Conservation (phyloP, 2,113 vertebrate genomes). For the Austrofundulus limnaeus region DNA sequence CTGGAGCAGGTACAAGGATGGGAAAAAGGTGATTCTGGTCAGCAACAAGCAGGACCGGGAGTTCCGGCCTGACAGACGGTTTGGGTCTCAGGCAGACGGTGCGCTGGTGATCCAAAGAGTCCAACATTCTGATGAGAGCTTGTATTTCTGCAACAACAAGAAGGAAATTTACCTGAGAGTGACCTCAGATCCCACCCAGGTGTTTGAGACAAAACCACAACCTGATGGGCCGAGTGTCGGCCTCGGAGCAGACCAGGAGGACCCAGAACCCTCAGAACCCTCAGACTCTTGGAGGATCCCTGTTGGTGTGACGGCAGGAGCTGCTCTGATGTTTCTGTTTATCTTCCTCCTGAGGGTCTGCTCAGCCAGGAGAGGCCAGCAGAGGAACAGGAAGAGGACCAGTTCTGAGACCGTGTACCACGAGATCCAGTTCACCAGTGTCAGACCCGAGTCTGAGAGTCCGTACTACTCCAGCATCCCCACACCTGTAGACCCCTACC, state of each 20-base stretch:
- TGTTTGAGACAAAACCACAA: background rate
- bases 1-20: background rate
- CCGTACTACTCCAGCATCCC: background rate
- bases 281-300: constrained; percentile 23
- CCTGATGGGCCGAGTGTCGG: background rate
- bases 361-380: background rate
- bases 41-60: rapidly evolving
- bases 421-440: background rate
- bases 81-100: rapidly evolving
- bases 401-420: constrained; percentile 10
- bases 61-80: background rate
- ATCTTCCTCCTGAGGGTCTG: background rate
- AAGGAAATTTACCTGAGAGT: rapidly evolving
- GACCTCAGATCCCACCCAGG: background rate
- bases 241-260: background rate
- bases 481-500: background rate
- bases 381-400: rapidly evolving
- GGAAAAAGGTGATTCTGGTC: rapidly evolving
- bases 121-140: rapidly evolving
- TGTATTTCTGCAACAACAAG: constrained; percentile 2
- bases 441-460: background rate
- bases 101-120: constrained; percentile 3
- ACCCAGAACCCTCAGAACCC: background rate
- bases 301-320: background rate
- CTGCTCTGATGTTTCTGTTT: background rate